phyloP scores from a whole-genome alignment of 2,113 vertebrate species.

The Phalacrocorax brasilianus region DNA sequence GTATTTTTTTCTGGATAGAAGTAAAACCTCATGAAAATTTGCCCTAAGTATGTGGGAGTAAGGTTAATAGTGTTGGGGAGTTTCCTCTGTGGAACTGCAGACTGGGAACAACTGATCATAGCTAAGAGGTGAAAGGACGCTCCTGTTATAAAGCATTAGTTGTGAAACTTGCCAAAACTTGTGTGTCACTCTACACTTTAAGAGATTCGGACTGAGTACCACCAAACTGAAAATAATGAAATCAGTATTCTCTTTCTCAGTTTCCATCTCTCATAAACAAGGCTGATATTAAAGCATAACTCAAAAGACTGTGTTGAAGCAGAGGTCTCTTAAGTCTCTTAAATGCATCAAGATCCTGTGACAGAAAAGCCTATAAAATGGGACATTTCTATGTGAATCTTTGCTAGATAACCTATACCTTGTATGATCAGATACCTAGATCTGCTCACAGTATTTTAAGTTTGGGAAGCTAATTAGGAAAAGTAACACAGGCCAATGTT shows the following conservation, averaged over 20 bases:
- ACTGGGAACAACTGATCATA: neutral
- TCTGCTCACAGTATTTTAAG: neutral
- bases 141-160: neutral
- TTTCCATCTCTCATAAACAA: neutral
- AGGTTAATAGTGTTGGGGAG: neutral
- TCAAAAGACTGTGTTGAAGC: neutral
- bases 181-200: neutral
- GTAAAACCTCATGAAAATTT: neutral
- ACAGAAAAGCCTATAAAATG: neutral
- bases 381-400: neutral
- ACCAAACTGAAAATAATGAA: neutral
- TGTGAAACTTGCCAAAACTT: neutral
- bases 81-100: neutral
- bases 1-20: neutral
- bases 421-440: neutral
- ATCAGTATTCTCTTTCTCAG: neutral
- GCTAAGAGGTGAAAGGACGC: neutral
- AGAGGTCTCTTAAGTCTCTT: neutral
- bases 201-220: neutral
- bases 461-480: neutral
- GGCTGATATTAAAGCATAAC: neutral
- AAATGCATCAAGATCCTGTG: neutral
- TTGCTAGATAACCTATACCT: neutral
- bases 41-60: rapidly evolving
- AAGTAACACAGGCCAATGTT: neutral